Evolutionary conservation across 1,140 invertebrate species (phyloP), one percentile per base, ranked within the genome.

Genomic region (Drosophila suzukii): DNA sequence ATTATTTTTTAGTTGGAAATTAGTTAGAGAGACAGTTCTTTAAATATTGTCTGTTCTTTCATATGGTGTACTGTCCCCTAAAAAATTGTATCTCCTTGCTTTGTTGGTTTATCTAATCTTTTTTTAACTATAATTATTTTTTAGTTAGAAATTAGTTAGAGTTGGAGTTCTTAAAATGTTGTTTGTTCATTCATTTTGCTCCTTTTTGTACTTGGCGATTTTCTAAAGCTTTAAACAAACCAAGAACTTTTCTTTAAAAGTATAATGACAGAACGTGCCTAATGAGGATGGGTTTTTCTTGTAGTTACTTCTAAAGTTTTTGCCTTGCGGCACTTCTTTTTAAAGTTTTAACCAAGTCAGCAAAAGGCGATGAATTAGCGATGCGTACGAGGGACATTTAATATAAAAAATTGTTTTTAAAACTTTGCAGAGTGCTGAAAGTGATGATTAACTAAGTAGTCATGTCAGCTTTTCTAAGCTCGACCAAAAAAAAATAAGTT

Each of bases 191-290:
- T 15, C 1, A 11, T 17, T 3, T 10, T 20, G 3, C 4, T 17
- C 10, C 17, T n/a, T 11, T 46, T 20, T 44, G 10, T 46, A 20
- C 8, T 24, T 20, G 5, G 17, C 17, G 4, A 12, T 20, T 12
- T 46, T 20, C 11, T 11, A 2, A 46, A 46, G 43, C 43, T 6
- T 10, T 7, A 36, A 53, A 4, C 6, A 12, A 36, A 13, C 15
- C 10, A 20, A 36, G 11, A 36, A 53, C 15, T 53, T 53, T 12
- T 0, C 3, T 53, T 36, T 7, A 5, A 12, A 11, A 36, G 15
- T 6, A 3, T 36, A 20, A 53, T 12, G 50, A 53, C 50, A 53
- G 32, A 36, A 53, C 50, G 50, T 53, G 50, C 32, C 32, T 53
- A 53, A 53, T 53, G 50, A 53, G 15, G 32, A 15, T 11, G 27